Evolutionary conservation across 1,140 invertebrate species (phyloP).

Genomic region (Calycopis cecrops): DNA sequence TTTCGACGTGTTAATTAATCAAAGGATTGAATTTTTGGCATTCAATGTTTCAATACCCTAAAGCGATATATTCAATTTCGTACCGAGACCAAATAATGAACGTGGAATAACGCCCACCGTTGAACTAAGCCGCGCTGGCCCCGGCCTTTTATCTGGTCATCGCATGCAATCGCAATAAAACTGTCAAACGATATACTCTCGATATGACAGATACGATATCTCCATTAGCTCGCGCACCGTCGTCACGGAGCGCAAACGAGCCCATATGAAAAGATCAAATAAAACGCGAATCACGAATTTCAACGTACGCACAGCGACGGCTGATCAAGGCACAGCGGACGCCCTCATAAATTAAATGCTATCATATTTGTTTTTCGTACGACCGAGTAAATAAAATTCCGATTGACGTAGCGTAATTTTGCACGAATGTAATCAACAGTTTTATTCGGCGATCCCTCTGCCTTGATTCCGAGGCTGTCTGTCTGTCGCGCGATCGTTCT

Average conservation of each 20-base stretch:
- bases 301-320: constrained; percentile 13
- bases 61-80: background rate
- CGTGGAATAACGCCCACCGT: background rate
- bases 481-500: constrained; percentile 44
- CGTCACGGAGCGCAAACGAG: constrained; percentile 47
- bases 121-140: constrained; percentile 21
- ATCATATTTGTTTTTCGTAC: constrained; percentile 69
- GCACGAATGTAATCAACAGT: constrained; percentile 65
- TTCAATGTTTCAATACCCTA: background rate
- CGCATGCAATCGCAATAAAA: constrained; percentile 58
- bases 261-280: constrained; percentile 47
- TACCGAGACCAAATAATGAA: background rate
- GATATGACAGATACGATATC: constrained; percentile 67
- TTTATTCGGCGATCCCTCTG: constrained; percentile 64
- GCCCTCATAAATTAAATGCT: constrained; percentile 67
- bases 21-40: background rate
- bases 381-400: constrained; percentile 66
- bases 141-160: constrained; percentile 46
- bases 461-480: constrained; percentile 54
- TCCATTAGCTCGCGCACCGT: constrained; percentile 57
- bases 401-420: constrained; percentile 65
- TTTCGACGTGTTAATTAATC: background rate
- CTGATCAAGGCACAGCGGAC: constrained; percentile 39
- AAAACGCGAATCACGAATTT: constrained; percentile 45
- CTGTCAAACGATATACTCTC: constrained; percentile 58